Percentiles rank a stretch among this genome's conserved stretches.
Conservation (phyloP, 2,113 vertebrate genomes). For the Penelope pileata region DNA sequence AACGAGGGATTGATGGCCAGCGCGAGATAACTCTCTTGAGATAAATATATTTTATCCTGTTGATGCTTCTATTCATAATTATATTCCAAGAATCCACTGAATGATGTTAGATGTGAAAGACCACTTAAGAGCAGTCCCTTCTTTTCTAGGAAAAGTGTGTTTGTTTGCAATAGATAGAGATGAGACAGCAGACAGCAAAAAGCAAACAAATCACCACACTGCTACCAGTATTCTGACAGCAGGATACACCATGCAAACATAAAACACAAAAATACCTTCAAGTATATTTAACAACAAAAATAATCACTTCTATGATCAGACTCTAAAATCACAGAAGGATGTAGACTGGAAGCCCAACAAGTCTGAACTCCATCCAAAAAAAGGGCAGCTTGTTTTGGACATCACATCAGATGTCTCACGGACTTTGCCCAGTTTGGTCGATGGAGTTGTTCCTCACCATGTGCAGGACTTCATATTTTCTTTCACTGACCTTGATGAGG, state of each 20-base stretch:
- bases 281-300: not conserved
- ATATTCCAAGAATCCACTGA: not conserved
- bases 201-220: not conserved
- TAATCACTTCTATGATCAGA: not conserved
- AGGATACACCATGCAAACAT: not conserved
- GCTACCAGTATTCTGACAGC: not conserved
- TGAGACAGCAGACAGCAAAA: not conserved
- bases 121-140: not conserved
- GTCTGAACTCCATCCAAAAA: not conserved
- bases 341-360: rapidly evolving
- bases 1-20: conserved; percentile 3
- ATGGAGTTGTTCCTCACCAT: rapidly evolving
- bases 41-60: conserved; percentile 26
- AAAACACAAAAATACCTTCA: not conserved
- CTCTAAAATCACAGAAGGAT: not conserved
- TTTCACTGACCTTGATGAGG: not conserved
- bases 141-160: not conserved
- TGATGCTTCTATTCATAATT: conserved; percentile 10
- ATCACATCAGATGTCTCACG: not conserved
- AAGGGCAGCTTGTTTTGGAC: not conserved
- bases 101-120: not conserved
- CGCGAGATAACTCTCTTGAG: not conserved
- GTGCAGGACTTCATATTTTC: not conserved
- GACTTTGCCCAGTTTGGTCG: not conserved
- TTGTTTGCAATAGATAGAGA: not conserved